These are phyloP conservation scores for Platynereis dumerilii DNA, from an alignment of 2,888 invertebrate species.

Conservation along the genomic window DNA sequence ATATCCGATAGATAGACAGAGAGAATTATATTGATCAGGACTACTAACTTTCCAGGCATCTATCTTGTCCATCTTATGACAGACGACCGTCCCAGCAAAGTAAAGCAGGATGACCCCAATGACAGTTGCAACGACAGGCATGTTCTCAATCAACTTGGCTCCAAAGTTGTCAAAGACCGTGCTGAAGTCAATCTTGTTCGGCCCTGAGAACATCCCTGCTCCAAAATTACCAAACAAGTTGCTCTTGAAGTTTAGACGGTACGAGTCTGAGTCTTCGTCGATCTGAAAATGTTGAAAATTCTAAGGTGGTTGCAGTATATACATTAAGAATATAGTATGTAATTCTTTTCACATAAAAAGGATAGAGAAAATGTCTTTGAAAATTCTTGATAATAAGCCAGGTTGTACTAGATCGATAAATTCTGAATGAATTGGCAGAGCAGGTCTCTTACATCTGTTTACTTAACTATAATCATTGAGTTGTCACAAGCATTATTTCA, in stretches of 20 bases:
- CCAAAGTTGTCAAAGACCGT: conserved; percentile 3
- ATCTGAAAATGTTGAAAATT: background rate
- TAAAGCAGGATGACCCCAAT: conserved; percentile 1
- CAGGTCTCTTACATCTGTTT: too few relatives aligned
- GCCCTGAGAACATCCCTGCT: conserved; percentile 2
- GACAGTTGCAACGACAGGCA: background rate
- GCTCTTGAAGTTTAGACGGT: conserved; percentile 1
- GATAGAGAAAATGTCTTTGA: too few relatives aligned
- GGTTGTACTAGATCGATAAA: too few relatives aligned
- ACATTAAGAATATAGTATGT: too few relatives aligned
- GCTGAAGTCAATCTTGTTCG: conserved; percentile 4
- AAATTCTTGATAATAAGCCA: too few relatives aligned
- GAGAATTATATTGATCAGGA: too few relatives aligned
- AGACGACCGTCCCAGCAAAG: background rate
- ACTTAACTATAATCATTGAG: too few relatives aligned
- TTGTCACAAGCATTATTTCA: too few relatives aligned
- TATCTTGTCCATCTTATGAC: conserved; percentile 5
- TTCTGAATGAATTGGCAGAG: too few relatives aligned
- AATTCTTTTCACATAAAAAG: too few relatives aligned
- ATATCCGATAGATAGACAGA: too few relatives aligned
- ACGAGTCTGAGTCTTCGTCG: background rate
- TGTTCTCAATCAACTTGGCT: background rate
- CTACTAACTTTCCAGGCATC: background rate
- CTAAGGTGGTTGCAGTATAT: too few relatives aligned
- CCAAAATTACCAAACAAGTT: conserved; percentile 1